Conservation (phyloP, 2,888 invertebrate species). For the Erebia ligea region DNA sequence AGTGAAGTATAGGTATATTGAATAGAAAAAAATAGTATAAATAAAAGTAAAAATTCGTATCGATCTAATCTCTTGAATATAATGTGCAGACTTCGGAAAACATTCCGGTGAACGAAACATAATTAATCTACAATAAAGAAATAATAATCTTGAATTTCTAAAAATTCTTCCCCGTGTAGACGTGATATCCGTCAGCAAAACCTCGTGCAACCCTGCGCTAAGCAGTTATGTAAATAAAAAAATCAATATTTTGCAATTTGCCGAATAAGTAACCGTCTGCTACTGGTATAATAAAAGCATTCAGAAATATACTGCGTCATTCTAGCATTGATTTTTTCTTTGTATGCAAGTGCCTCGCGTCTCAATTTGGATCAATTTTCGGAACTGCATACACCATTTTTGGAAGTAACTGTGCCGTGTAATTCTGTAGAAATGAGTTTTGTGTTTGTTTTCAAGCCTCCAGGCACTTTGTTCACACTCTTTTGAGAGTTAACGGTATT, state of each 20-base stretch:
- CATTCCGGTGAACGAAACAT: too few species aligned
- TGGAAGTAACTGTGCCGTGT: background rate
- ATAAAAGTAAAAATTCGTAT: too few species aligned
- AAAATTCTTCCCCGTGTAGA: background rate
- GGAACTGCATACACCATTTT: background rate
- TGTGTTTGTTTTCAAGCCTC: background rate
- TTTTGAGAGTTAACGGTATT: background rate
- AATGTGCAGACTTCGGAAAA: too few species aligned
- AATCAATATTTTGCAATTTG: constrained; percentile 22
- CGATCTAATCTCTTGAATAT: too few species aligned
- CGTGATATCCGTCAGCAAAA: constrained; percentile 9
- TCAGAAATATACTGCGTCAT: constrained; percentile 7
- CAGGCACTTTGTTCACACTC: constrained; percentile 6
- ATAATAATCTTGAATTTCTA: too few species aligned
- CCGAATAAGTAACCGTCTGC: constrained; percentile 12
- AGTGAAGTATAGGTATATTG: too few species aligned
- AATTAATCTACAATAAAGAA: too few species aligned
- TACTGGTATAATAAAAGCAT: background rate
- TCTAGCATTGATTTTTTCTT: constrained; percentile 1
- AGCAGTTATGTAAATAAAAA: constrained; percentile 13
- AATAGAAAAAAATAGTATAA: too few species aligned
- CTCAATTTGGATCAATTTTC: constrained; percentile 13
- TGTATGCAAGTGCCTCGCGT: constrained; percentile 13
- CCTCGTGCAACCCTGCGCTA: background rate
- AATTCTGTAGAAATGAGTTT: constrained; percentile 6